Evolutionary conservation across 2,797 vertebrate species (phyloP), one percentile per base, ranked within the genome.

Genomic region (Tadarida brasiliensis): DNA sequence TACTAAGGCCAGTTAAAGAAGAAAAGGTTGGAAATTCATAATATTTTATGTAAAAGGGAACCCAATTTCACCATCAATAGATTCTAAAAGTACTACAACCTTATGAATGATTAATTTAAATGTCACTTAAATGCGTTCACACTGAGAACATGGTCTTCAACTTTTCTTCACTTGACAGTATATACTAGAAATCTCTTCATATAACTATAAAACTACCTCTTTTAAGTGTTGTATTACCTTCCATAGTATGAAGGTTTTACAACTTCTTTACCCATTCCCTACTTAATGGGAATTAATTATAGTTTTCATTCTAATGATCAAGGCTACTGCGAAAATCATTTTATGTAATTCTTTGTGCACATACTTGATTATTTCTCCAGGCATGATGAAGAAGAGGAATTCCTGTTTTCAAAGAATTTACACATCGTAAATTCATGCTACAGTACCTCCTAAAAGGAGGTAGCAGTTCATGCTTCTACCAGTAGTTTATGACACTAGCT

Each of bases 331-430:
- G 70, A 90, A 90, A 77, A 92, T 82, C 5, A 94, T 65, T 74
- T 95, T 87, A 82, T 7, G 39, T 91, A 88, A 84, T 57, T 95
- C 65, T 78, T 85, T 90, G 44, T 87, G 22, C 11, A 74, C 11
- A 39, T 68, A 70, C 74, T 87, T 87, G 56, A 86, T 96, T 90
- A 56, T 94, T 90, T 94, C 47, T 94, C 30, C 33, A 90, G 16
- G 22, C 26, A 33, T 83, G 63, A 39, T 89, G 10, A 77, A 82
- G 33, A 81, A 57, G 30, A 57, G 7, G 9, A 73, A 61, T 39
- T 87, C 19, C 84, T 90, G 1, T 93, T 78, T 14, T 77, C 68
- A 87, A 87, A 87, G 4, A 24, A 90, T 84, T 19, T 15, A 9
- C 11, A 65, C 30, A 44, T 35, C 51, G 84, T 63, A 94, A 90